Evolutionary conservation across 2,888 invertebrate species (phyloP), one percentile per base, ranked within the genome.

Genomic region (Uloborus plumipes): DNA sequence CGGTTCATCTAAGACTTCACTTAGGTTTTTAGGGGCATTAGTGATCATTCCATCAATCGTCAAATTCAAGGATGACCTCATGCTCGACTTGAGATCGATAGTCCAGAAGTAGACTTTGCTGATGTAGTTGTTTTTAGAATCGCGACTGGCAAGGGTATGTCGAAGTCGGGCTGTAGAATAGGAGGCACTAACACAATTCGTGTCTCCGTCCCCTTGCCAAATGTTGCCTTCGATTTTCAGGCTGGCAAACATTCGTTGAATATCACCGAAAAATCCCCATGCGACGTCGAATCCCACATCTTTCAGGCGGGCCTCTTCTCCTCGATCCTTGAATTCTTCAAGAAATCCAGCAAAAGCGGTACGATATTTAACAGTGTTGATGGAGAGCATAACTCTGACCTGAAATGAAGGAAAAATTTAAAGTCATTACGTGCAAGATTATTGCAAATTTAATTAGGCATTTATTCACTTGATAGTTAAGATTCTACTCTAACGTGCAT

Each of bases 151-250:
- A 3, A 86, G 22, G 0, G 84, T 85, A 18, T 74, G 26, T 2
- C 85, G 72, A 49, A 86, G 78, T 14, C 86, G 64, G 0, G 75
- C 84, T 18, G 84, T 73, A 16, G 85, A 84, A 13, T 85, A 84
- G 51, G 86, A 65, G 1, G 86, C 83, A n/a, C 80, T 84, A 18
- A 86, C 26, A 62, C 86, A 86, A 65, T 86, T 86, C 3, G 86
- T 77, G n/a, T 72, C 74, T 2, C 86, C 86, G 58, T 86, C 86
- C 0, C 86, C 86, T 55, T 86, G 86, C 86, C 86, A 86, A 15
- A 86, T 72, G 55, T 86, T 84, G 14, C 77, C 53, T 39, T 85
- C 49, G 49, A 84, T 16, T 13, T 66, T 71, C 7, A 85, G 76
- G 0, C 61, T 51, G n/a, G 75, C 74, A 76, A 85, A 86, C 85